Base-by-base conservation (phyloP, 2,113 vertebrate species). In the Acrocephalus kingi region DNA sequence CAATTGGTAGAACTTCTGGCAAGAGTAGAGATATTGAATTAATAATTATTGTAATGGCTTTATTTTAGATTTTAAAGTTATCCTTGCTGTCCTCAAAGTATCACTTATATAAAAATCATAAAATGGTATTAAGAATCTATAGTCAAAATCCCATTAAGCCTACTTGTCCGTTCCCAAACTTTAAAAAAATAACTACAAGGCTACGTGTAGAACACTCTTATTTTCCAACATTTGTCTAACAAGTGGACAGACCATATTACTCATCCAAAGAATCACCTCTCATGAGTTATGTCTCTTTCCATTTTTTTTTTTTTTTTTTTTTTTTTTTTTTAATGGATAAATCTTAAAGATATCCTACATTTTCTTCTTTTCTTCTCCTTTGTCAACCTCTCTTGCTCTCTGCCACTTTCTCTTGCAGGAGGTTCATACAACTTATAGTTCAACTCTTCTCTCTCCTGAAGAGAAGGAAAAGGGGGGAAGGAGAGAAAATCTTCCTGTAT, bases 191-290 rank as follows among this genome's bases (percentile, higher is more conserved):
- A 86, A 10, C 19, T 61, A 46, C 35, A 79, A 64, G 67, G 14
- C 41, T 66, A 84, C 22, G 21, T n/a, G 24, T 45, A 80, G 35
- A 83, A 16, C 15, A 72, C 17, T 37, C 17, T 71, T 62, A 76
- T 83, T 96, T 96, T 91, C 91, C 81, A 79, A 11, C 55, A n/a
- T 55, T 90, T 90, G 20, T 94, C 43, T 94, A 52, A 67, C 6
- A 69, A 93, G n/a, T 48, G 27, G 43, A 89, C 63, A 78, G 77
- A 82, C 23, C 43, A 15, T 27, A 63, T 90, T 81, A 90, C 37
- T 91, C 81, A 87, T 14, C 8, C 33, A 84, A 90, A 69, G 18
- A 56, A 72, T 75, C 52, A 67, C 10, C 39, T 94, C 45, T 27
- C 27, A 69, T 63, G n/a, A 88, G 13, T 74, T 92, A 51, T 20